Base-by-base conservation (phyloP, 2,888 invertebrate genomes). In the Metopia argyrocephala region DNA sequence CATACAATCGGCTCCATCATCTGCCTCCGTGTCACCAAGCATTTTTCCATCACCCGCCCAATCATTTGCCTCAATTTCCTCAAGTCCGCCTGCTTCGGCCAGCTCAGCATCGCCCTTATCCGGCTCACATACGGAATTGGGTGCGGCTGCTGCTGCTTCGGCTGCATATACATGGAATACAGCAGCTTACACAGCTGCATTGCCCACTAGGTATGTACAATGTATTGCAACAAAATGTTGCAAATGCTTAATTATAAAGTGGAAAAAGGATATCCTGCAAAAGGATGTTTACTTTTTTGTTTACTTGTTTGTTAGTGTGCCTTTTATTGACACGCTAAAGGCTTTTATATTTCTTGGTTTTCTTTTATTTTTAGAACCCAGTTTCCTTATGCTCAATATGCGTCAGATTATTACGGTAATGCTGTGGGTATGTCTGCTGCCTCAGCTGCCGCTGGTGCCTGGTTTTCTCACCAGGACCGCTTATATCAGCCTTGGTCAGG, bases 341-440 rank as follows among this genome's bases (percentile, higher is more conserved):
- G 7, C 50, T 71, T 28, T 31, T 31, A 0, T 9, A 3, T 15
- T 38, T 9, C 15, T 38, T 9, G 38, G 9, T 65, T 59, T 56
- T 38, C 28, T 54, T 38, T 61, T 70, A 2, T 21, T 82, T 85
- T 46, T 80, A 90, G 90, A 84, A 85, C 86, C 50, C 90, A 90
- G 84, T 90, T 88, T 84, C 89, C 90, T 18, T 91, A 91, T 81
- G 88, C 90, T 20, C 90, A 90, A 70, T 90, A 90, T 66, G 87
- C 90, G 25, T 86, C 90, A 50, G 89, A 90, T 66, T 90, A 90
- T 80, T 90, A 90, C 62, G 88, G 90, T 23, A 90, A 90, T 83
- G 66, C 78, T 21, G 88, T 89, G 66, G 86, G 88, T 5, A 90
- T 89, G 85, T 85, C 89, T 66, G 86, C 89, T 1, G 85, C 87